phyloP scores from a whole-genome alignment of 1,140 invertebrate species.

The Pseudomyrmex pallidus region DNA sequence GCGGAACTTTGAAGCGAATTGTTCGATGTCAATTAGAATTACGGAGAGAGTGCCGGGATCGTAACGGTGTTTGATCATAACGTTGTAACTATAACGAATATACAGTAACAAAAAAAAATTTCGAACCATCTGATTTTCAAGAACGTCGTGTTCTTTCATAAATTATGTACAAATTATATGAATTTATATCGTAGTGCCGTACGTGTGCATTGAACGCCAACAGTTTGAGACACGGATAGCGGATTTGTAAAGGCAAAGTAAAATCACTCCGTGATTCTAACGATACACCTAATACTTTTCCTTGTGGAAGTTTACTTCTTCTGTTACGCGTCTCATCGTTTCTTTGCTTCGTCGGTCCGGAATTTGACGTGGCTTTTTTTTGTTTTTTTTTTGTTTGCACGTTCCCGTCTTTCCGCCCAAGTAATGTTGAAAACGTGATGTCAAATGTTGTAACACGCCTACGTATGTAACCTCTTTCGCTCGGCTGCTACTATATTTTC shows the following conservation, averaged over 20 bases:
- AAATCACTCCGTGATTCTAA: constrained; percentile 46
- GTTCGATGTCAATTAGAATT: constrained; percentile 53
- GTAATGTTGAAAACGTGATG: constrained; percentile 73
- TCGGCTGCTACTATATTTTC: constrained; percentile 15
- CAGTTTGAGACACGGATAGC: not conserved
- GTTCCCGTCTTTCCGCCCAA: constrained; percentile 35
- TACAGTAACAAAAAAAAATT: not conserved
- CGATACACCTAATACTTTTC: constrained; percentile 5
- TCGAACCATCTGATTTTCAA: not conserved
- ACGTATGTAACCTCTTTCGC: constrained; percentile 64
- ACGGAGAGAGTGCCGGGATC: constrained; percentile 24
- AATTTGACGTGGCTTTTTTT: constrained; percentile 22
- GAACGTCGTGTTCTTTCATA: not conserved
- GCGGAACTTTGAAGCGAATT: constrained; percentile 35
- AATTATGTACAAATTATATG: not conserved
- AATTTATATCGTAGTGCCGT: not conserved
- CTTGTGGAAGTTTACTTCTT: constrained; percentile 25
- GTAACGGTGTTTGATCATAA: not conserved
- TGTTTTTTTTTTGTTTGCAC: not conserved
- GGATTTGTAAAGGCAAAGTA: not conserved
- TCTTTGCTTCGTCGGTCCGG: constrained; percentile 13
- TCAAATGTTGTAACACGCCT: constrained; percentile 73
- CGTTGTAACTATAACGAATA: not conserved
- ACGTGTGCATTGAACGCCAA: not conserved
- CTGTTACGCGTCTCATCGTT: constrained; percentile 44